phyloP scores from a whole-genome alignment of 2,113 vertebrate genomes.

The Naja naja region DNA sequence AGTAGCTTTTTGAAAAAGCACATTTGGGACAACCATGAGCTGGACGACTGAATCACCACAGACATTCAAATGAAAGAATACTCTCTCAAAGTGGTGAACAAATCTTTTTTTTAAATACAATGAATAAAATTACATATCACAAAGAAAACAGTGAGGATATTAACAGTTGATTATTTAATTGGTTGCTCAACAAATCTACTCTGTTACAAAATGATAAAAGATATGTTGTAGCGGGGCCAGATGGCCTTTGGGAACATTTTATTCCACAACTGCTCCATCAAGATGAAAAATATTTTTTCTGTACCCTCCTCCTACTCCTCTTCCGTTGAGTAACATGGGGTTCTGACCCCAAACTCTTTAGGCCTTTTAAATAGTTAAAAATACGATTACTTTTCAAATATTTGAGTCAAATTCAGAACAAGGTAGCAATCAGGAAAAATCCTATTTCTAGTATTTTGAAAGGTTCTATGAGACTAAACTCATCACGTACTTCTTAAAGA shows the following conservation, averaged over 20 bases:
- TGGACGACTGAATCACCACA: background rate
- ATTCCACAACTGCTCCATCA: background rate
- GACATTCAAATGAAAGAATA: background rate
- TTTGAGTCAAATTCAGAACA: background rate
- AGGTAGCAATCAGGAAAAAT: background rate
- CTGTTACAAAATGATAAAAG: background rate
- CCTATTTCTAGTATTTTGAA: background rate
- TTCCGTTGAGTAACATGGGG: background rate
- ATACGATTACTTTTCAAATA: background rate
- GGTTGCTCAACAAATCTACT: background rate
- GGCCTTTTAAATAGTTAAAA: background rate
- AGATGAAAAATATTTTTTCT: background rate
- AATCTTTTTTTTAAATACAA: background rate
- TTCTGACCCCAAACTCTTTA: background rate
- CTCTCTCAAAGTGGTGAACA: background rate
- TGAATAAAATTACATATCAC: background rate
- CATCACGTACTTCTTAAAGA: background rate
- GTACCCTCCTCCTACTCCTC: background rate
- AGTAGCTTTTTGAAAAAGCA: background rate
- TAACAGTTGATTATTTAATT: background rate
- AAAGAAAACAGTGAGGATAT: background rate
- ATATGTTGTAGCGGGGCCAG: background rate
- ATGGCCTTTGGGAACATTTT: background rate
- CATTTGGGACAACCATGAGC: background rate
- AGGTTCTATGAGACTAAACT: background rate